A percentile compares a stretch with the other conserved stretches of the same genome.
Evolutionary conservation across 2,113 vertebrate genomes (phyloP).

Genomic region (Phyllopteryx taeniolatus): DNA sequence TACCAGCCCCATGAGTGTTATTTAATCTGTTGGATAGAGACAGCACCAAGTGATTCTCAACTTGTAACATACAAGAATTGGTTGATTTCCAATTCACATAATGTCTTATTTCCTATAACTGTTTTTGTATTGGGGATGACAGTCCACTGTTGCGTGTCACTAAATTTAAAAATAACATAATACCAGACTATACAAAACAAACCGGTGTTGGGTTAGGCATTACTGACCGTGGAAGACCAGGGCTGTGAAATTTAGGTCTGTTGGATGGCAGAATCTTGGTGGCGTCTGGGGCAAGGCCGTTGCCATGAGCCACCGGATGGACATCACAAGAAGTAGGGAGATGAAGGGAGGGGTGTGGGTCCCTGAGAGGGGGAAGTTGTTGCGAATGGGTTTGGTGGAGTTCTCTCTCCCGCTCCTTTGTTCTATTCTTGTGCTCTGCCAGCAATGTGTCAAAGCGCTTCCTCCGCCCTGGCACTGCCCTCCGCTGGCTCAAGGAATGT

Average conservation of each 20-base stretch:
- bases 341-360: constrained; percentile 87
- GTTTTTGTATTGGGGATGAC: not conserved
- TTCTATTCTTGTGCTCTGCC: constrained; percentile 97
- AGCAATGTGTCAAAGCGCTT: constrained; percentile 95
- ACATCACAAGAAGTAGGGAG: constrained; percentile 82
- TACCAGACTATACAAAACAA: not conserved
- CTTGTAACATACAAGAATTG: not conserved
- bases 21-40: constrained; percentile 75
- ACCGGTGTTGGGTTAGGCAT: not conserved
- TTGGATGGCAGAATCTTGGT: constrained; percentile 84
- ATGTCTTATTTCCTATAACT: not conserved
- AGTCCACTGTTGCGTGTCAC: not conserved
- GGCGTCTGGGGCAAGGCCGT: constrained; percentile 79
- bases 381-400: constrained; percentile 87
- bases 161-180: not conserved
- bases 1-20: constrained; percentile 82
- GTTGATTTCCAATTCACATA: not conserved
- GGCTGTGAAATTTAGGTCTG: constrained; percentile 93
- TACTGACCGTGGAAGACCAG: constrained; percentile 95
- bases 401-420: constrained; percentile 91
- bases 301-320: constrained; percentile 85
- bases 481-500: constrained; percentile 99
- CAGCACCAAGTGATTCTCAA: not conserved
- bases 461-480: constrained; percentile 94
- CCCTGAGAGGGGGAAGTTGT: constrained; percentile 94